Percentiles rank a stretch among this genome's conserved stretches.
Conservation (phyloP, 1,140 invertebrate genomes). For the Amphibalanus amphitrite region DNA sequence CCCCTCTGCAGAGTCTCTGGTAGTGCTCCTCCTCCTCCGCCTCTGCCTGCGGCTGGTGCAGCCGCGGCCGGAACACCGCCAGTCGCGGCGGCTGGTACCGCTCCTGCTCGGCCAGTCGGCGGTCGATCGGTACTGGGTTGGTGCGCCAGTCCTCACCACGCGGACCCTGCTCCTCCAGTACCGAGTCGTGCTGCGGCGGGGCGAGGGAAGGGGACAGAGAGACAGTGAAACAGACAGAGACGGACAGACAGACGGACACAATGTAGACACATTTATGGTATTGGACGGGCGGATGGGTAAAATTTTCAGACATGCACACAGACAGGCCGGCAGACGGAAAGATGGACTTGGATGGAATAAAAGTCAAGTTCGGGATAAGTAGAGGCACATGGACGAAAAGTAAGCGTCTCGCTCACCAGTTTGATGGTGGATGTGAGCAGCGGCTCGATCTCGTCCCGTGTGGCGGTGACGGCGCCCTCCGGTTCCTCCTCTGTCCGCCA, state of each 20-base stretch:
- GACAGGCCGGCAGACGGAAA: too few relatives aligned
- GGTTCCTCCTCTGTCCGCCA: slow-evolving; percentile 18
- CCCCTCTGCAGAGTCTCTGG: slow-evolving; percentile 32
- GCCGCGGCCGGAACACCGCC: slow-evolving; percentile 18
- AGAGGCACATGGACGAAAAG: too few relatives aligned
- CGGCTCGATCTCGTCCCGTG: slow-evolving; percentile 23
- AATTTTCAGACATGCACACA: too few relatives aligned
- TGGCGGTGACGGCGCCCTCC: slow-evolving; percentile 18
- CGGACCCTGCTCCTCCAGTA: slow-evolving; percentile 18
- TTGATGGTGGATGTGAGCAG: slow-evolving; percentile 24
- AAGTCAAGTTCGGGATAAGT: too few relatives aligned
- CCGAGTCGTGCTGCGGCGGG: slow-evolving; percentile 12
- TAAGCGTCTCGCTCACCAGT: slow-evolving; percentile 22
- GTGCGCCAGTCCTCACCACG: slow-evolving; percentile 22
- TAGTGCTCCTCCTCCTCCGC: slow-evolving; percentile 28
- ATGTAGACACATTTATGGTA: too few relatives aligned
- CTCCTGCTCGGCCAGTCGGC: slow-evolving; percentile 14
- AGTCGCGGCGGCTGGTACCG: slow-evolving; percentile 8
- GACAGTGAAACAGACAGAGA: too few relatives aligned
- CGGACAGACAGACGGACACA: too few relatives aligned
- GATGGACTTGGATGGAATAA: too few relatives aligned
- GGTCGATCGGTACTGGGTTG: slow-evolving; percentile 20
- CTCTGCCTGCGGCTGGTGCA: slow-evolving; percentile 20
- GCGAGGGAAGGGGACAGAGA: neutral
- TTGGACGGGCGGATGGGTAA: too few relatives aligned